Evolutionary conservation across 1,140 invertebrate species (phyloP), one percentile per base, ranked within the genome.

Genomic region (Drosophila rhopaloa): DNA sequence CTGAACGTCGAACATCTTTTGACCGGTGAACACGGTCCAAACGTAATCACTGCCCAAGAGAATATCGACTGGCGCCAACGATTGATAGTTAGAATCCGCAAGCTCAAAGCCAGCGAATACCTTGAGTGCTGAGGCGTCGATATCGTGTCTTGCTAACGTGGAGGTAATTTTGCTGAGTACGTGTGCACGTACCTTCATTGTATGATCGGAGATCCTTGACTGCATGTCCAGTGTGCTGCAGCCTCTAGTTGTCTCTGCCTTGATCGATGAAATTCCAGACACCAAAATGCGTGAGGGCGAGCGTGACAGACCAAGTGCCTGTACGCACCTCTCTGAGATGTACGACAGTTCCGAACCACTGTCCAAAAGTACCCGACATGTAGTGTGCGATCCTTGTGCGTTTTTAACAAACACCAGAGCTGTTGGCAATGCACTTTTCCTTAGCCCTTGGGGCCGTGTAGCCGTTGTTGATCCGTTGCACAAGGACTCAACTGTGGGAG

Each of bases 81-180:
- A 48, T 27, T 48, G 46, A 48, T 29, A 48, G 16, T 48, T 24
- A 48, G 46, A 29, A n/a, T 29, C 46, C 5, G 46, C 24, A 16
- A 48, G 4, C 8, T 48, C 46, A 9, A 48, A 48, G 46, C 46
- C 46, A 29, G 6, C 32, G 32, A 53, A 53, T 1, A 9, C 14
- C 14, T 14, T 53, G 2, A 37, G 32, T 53, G 32, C 50, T 32
- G 29, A 13, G 2, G 29, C 50, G 5, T 35, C 29, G 29, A 53
- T 37, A 9, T 16, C 29, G 6, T 53, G 50, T 37, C 50, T 53
- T 53, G 50, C 27, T 8, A 37, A 53, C 13, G 32, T 35, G n/a
- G 27, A 35, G 8, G 32, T 53, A 11, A 53, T 53, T 53, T 53
- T 37, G 27, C 32, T 37, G 27, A 53, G 50, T 53, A 37, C n/a